Conservation (phyloP, 1,140 invertebrate species). For the Stenopsyche tienmushanensis region DNA sequence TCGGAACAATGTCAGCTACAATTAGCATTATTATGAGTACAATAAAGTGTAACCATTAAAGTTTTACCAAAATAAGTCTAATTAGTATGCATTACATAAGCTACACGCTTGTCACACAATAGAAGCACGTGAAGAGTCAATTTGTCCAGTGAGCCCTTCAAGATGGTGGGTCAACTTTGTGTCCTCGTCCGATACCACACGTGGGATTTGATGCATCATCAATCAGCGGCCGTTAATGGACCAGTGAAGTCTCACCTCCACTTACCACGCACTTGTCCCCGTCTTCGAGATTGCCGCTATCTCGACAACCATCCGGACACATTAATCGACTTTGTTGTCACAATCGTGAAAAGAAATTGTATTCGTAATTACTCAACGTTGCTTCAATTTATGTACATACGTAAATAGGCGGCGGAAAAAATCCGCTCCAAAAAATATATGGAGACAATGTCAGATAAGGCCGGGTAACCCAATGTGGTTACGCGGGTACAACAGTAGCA, state of each 20-base stretch:
- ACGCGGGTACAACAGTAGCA: too few species aligned
- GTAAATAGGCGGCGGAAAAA: too few species aligned
- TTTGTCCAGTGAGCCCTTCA: too few species aligned
- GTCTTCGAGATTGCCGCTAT: neutral
- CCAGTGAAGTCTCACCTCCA: neutral
- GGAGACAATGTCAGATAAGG: too few species aligned
- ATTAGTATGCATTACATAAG: neutral
- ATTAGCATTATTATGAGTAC: neutral
- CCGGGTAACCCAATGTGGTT: too few species aligned
- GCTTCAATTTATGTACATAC: too few species aligned
- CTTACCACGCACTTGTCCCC: neutral
- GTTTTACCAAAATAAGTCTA: neutral
- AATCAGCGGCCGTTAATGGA: neutral
- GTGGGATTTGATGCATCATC: neutral
- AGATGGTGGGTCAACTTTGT: too few species aligned
- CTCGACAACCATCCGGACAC: neutral
- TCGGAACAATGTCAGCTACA: too few species aligned
- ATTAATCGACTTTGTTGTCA: neutral
- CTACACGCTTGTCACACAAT: too few species aligned
- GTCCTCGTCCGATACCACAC: neutral
- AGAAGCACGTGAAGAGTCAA: too few species aligned
- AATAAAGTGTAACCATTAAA: neutral
- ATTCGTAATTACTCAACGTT: too few species aligned
- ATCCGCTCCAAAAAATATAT: too few species aligned
- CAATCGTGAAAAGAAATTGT: neutral